A percentile compares a stretch with the other conserved stretches of the same genome.
phyloP scores from a whole-genome alignment of 2,888 invertebrate species.

The Automeris io region DNA sequence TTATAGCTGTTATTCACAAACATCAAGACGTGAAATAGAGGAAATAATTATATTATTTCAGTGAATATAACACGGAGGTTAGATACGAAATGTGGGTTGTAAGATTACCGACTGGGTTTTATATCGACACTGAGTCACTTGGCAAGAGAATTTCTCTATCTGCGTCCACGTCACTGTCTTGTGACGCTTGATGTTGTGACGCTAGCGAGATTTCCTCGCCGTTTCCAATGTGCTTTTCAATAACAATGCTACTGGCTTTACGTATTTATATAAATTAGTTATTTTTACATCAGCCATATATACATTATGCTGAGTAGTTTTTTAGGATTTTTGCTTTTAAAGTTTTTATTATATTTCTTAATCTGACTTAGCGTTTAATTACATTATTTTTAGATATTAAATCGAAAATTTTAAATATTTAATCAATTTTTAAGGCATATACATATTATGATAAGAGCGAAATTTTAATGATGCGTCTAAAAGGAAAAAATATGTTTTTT shows the following conservation, averaged over 20 bases:
- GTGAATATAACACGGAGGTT: slow-evolving; percentile 25
- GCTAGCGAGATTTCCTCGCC: slow-evolving; percentile 27
- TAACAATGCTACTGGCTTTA: background rate
- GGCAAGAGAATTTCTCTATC: slow-evolving; percentile 52
- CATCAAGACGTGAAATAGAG: slow-evolving; percentile 36
- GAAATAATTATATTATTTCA: slow-evolving; percentile 13
- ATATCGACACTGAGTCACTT: slow-evolving; percentile 63
- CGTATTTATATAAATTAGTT: no score
- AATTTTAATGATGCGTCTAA: no score
- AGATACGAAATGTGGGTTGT: slow-evolving; percentile 44
- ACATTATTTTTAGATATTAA: no score
- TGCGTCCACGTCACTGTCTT: slow-evolving; percentile 45
- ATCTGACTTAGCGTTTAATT: no score
- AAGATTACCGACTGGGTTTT: slow-evolving; percentile 44
- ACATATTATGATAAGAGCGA: no score
- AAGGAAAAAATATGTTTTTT: no score
- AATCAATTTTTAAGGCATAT: no score
- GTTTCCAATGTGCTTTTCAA: slow-evolving; percentile 10
- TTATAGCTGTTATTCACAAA: slow-evolving; percentile 56
- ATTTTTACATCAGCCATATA: no score
- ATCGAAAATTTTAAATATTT: no score
- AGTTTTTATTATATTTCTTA: no score
- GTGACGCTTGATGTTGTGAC: slow-evolving; percentile 56
- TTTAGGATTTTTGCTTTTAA: no score
- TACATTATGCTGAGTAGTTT: no score